These are phyloP conservation scores for Macropis europaea DNA, from an alignment of 2,888 invertebrate genomes.

Conservation along the genomic window DNA sequence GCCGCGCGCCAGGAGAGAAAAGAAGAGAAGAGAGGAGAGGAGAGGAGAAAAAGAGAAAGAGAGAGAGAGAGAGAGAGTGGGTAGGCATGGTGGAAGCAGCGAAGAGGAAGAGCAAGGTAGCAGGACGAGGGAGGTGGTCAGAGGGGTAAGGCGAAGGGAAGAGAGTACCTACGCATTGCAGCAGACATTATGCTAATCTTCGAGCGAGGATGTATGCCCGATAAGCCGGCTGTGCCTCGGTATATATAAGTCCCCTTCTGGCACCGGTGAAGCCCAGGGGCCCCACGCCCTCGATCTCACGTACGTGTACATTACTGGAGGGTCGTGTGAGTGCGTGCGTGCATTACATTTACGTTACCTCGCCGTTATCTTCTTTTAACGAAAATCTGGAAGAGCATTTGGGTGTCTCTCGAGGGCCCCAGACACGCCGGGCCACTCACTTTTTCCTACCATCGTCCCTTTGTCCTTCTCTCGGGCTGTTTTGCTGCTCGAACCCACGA, in stretches of 20 bases:
- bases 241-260: constrained; percentile 68
- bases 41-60: neutral
- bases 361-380: constrained; percentile 61
- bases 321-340: constrained; percentile 55
- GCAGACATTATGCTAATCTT: constrained; percentile 79
- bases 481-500: too few species aligned
- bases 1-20: neutral
- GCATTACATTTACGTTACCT: constrained; percentile 68
- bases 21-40: neutral
- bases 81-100: neutral
- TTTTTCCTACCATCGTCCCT: too few species aligned
- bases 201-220: constrained; percentile 78
- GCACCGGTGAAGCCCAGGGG: constrained; percentile 75
- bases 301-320: constrained; percentile 60
- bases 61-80: neutral
- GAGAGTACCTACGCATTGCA: constrained; percentile 73
- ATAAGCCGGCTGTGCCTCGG: constrained; percentile 72
- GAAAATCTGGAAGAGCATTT: constrained; percentile 64
- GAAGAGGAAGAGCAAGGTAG: neutral
- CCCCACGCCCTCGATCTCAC: constrained; percentile 79
- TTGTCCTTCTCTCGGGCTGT: too few species aligned
- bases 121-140: constrained; percentile 14
- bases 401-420: constrained; percentile 41
- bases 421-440: constrained; percentile 18
- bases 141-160: constrained; percentile 21